A percentile compares a stretch with the other conserved stretches of the same genome.
Conservation (phyloP, 2,888 invertebrate genomes). For the Urechis unicinctus region DNA sequence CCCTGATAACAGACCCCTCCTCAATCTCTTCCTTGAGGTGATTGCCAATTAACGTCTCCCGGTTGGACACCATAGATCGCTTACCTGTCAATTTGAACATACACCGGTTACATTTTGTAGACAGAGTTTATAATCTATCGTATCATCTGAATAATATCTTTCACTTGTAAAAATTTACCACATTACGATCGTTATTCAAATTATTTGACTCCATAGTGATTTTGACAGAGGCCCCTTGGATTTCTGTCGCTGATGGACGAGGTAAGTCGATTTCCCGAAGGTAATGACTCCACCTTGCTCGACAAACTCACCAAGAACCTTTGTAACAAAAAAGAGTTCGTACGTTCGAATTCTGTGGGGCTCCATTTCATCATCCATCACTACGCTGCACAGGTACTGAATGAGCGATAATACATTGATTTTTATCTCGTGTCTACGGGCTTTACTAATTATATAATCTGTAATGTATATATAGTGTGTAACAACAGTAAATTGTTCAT, state of each 20-base stretch:
- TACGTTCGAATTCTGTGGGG: conserved; percentile 14
- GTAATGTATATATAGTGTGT: no score
- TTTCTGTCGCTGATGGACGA: conserved; percentile 44
- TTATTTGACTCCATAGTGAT: not conserved
- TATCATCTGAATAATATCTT: no score
- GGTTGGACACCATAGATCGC: no score
- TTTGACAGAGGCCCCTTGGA: conserved; percentile 27
- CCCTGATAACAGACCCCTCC: conserved; percentile 31
- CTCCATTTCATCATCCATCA: conserved; percentile 20
- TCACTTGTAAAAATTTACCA: no score
- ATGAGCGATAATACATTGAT: not conserved
- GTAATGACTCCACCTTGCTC: conserved; percentile 37
- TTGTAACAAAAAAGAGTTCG: conserved; percentile 9
- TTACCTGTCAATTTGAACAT: no score
- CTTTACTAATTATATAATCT: no score
- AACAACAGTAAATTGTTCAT: no score
- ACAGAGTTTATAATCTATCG: no score
- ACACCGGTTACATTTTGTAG: no score
- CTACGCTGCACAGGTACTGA: conserved; percentile 22
- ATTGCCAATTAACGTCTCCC: not conserved
- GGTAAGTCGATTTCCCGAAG: conserved; percentile 41
- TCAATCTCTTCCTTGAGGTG: conserved; percentile 41
- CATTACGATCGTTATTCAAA: no score
- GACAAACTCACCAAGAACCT: conserved; percentile 29
- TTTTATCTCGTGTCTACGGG: no score